Evolutionary conservation across 2,888 invertebrate species (phyloP).

Genomic region (Cylindroiulus punctatus): DNA sequence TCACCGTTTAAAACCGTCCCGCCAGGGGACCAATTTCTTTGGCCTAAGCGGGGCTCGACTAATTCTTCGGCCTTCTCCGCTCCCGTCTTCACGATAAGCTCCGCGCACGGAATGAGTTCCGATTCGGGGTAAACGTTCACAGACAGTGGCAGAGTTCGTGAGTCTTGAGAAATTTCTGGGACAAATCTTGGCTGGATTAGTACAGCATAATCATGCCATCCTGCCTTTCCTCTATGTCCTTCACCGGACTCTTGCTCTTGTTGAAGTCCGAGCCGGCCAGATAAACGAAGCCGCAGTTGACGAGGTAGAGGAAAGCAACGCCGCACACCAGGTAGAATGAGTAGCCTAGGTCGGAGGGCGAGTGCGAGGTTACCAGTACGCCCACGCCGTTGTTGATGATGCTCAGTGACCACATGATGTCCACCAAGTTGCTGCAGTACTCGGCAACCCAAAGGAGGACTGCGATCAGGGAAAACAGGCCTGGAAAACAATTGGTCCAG

Average conservation of each 20-base stretch:
- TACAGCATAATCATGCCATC: conserved; percentile 57
- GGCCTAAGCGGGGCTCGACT: neutral
- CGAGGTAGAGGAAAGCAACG: conserved; percentile 75
- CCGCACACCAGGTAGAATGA: conserved; percentile 75
- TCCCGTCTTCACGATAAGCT: neutral
- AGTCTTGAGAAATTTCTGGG: neutral
- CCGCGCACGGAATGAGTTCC: neutral
- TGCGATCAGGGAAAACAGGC: conserved; percentile 44
- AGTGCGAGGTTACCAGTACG: neutral
- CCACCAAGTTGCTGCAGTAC: conserved; percentile 41
- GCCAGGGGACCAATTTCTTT: neutral
- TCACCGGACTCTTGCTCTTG: neutral
- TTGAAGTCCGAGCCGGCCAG: conserved; percentile 8
- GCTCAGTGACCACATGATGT: neutral
- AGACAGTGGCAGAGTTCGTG: neutral
- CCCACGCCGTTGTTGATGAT: neutral
- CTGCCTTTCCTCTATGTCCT: neutral
- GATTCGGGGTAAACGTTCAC: neutral
- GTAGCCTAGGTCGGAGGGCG: conserved; percentile 55
- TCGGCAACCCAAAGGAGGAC: conserved; percentile 33
- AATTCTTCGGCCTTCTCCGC: neutral
- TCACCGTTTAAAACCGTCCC: neutral
- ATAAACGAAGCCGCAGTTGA: conserved; percentile 71
- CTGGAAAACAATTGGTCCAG: conserved; percentile 52
- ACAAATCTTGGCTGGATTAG: conserved; percentile 14